phyloP scores from a whole-genome alignment of 2,113 vertebrate genomes.

The Australoheros scitulus region DNA sequence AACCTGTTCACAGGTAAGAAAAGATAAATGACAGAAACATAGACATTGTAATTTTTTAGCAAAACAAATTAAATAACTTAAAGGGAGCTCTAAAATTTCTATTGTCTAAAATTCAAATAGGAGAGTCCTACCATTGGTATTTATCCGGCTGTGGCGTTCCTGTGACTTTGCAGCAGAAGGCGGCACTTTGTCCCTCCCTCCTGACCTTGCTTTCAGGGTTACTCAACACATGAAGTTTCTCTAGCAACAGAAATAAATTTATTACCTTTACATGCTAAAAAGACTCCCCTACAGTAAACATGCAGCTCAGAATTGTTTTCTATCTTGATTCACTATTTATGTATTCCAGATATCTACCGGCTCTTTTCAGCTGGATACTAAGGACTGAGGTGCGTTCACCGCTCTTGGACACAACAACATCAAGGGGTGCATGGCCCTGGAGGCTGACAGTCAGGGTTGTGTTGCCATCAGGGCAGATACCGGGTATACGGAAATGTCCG shows the following conservation, averaged over 20 bases:
- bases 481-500: slow-evolving; percentile 88
- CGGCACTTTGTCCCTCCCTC: slow-evolving; percentile 85
- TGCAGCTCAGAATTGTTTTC: neutral
- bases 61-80: neutral
- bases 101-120: neutral
- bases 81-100: neutral
- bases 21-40: neutral
- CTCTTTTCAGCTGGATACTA: slow-evolving; percentile 85
- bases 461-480: slow-evolving; percentile 90
- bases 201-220: slow-evolving; percentile 87
- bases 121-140: slow-evolving; percentile 87
- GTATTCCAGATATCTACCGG: slow-evolving; percentile 77
- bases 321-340: neutral
- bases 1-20: slow-evolving; percentile 83
- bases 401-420: slow-evolving; percentile 77
- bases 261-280: neutral
- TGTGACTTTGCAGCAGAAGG: slow-evolving; percentile 88
- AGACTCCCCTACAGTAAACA: neutral
- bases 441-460: slow-evolving; percentile 85
- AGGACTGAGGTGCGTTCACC: slow-evolving; percentile 80
- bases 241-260: slow-evolving; percentile 67
- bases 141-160: slow-evolving; percentile 85
- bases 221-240: slow-evolving; percentile 87
- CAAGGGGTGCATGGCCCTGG: slow-evolving; percentile 80
- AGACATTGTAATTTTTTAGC: neutral